Evolutionary conservation across 2,797 vertebrate species (phyloP).

Genomic region (Podarcis lilfordi): DNA sequence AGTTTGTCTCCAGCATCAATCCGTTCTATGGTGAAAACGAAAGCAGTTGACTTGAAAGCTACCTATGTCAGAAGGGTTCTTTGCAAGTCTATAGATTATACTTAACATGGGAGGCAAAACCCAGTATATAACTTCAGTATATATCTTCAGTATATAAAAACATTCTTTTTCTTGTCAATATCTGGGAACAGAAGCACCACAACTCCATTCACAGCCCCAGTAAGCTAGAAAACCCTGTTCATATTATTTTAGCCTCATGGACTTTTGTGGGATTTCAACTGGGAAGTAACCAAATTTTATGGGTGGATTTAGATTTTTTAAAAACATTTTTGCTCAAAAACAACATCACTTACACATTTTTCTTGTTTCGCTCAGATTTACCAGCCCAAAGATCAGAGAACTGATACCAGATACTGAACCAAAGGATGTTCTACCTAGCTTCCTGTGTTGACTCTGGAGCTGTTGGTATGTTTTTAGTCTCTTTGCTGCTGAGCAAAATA

Average conservation of each 20-base stretch:
- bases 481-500: slow-evolving; percentile 35
- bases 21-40: not conserved
- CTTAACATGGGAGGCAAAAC: not conserved
- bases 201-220: not conserved
- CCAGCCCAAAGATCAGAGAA: not conserved
- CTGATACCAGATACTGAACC: not conserved
- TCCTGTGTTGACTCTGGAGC: slow-evolving; percentile 12
- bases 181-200: not conserved
- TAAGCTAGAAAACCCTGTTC: not conserved
- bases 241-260: not conserved
- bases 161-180: not conserved
- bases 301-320: not conserved
- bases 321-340: not conserved
- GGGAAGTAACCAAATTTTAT: not conserved
- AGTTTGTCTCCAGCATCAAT: not conserved
- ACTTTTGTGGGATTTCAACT: not conserved
- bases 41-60: not conserved
- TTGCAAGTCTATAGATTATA: not conserved
- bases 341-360: not conserved
- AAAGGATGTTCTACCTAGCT: slow-evolving; percentile 45
- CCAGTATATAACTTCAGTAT: too few species aligned
- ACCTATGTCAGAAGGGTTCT: not conserved
- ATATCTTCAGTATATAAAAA: not conserved
- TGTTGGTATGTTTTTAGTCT: slow-evolving; percentile 29
- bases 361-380: not conserved